Percentiles rank a stretch among this genome's conserved stretches.
These are phyloP conservation scores for Drosophila picticornis DNA, from an alignment of 2,888 invertebrate species.

Conservation along the genomic window DNA sequence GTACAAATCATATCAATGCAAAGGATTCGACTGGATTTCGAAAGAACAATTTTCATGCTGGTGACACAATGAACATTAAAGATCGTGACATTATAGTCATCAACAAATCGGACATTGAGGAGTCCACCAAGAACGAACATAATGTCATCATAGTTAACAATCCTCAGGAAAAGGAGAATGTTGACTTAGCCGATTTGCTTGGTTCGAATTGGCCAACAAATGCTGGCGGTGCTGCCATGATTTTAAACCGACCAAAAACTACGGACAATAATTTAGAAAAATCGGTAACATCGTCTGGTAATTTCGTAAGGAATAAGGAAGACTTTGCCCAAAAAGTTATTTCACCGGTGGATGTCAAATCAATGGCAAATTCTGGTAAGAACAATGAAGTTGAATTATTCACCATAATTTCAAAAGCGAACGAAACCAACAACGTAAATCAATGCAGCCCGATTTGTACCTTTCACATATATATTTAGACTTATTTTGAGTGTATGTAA, in stretches of 20 bases:
- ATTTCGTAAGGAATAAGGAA: constrained; percentile 24
- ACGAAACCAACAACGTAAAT: neutral
- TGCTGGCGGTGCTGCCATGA: constrained; percentile 82
- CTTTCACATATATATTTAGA: neutral
- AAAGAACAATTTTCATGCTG: constrained; percentile 13
- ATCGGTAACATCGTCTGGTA: neutral
- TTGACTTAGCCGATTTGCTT: constrained; percentile 82
- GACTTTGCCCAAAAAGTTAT: constrained; percentile 30
- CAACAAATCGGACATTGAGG: constrained; percentile 80
- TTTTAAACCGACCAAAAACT: constrained; percentile 74
- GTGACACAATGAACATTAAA: constrained; percentile 63
- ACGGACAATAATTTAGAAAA: constrained; percentile 39
- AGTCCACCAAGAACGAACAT: constrained; percentile 78
- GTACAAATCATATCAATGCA: constrained; percentile 11
- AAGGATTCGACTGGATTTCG: constrained; percentile 14
- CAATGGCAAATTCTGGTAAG: constrained; percentile 34
- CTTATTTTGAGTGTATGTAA: neutral
- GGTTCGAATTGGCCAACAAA: constrained; percentile 83
- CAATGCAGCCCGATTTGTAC: neutral
- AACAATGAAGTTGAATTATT: neutral
- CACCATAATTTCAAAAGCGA: neutral
- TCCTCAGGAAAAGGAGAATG: constrained; percentile 66
- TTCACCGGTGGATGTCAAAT: constrained; percentile 8
- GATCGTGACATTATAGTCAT: constrained; percentile 83
- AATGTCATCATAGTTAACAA: constrained; percentile 81